A percentile compares a stretch with the other conserved stretches of the same genome.
These are phyloP conservation scores for Actenoides lindsayi DNA, from an alignment of 2,113 vertebrate genomes.

Conservation along the genomic window DNA sequence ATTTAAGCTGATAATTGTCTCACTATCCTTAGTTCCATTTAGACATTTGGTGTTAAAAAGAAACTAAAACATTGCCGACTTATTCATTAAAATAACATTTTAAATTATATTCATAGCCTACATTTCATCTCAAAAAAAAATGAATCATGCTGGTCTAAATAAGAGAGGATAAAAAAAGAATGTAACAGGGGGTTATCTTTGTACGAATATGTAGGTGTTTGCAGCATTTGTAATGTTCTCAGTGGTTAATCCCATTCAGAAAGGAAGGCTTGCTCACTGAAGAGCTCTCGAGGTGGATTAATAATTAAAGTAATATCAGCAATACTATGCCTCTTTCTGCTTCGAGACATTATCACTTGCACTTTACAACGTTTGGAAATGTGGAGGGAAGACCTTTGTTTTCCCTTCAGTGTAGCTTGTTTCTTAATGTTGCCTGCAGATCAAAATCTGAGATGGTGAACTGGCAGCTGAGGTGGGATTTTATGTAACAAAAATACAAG, in stretches of 20 bases:
- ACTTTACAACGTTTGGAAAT: background rate
- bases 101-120: conserved; percentile 70
- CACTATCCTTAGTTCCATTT: conserved; percentile 31
- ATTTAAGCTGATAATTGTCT: conserved; percentile 45
- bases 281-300: background rate
- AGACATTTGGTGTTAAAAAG: conserved; percentile 39
- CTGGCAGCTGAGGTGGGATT: background rate
- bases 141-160: conserved; percentile 81
- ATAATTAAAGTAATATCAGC: conserved; percentile 3
- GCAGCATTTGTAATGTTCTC: conserved; percentile 22
- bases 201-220: conserved; percentile 72
- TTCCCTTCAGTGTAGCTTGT: background rate
- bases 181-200: conserved; percentile 67
- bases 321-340: background rate
- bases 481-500: background rate
- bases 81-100: conserved; percentile 59
- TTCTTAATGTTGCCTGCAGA: background rate
- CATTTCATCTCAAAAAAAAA: conserved; percentile 63
- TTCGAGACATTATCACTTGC: background rate
- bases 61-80: conserved; percentile 28
- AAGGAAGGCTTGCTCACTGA: background rate
- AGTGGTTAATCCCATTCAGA: conserved; percentile 45
- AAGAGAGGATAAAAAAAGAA: conserved; percentile 73
- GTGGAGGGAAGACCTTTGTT: background rate
- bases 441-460: background rate